Conservation (phyloP, 2,888 invertebrate genomes). For the Thereva nobilitata region DNA sequence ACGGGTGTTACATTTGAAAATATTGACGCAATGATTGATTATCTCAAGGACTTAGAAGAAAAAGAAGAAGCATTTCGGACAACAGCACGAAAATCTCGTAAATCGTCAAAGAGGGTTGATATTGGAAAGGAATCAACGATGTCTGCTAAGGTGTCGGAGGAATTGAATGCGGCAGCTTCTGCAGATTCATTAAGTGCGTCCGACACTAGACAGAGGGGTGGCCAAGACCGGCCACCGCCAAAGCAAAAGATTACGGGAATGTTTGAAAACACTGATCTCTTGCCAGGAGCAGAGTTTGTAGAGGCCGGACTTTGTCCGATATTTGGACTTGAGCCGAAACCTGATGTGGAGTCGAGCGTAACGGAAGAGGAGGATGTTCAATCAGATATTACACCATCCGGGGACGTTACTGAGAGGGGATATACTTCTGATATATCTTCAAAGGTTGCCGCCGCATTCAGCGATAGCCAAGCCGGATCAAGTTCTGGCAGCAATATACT, state of each 20-base stretch:
- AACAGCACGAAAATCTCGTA: too few relatives aligned
- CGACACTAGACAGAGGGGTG: too few relatives aligned
- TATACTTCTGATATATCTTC: conserved; percentile 37
- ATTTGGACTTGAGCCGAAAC: not conserved
- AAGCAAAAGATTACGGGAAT: too few relatives aligned
- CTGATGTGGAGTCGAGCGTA: not conserved
- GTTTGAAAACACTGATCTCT: too few relatives aligned
- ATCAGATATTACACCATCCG: conserved; percentile 7
- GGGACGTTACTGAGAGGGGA: conserved; percentile 15
- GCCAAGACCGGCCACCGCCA: too few relatives aligned
- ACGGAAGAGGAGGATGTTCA: not conserved
- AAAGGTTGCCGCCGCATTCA: not conserved
- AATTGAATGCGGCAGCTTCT: too few relatives aligned
- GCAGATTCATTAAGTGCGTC: too few relatives aligned
- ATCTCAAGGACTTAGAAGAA: conserved; percentile 26
- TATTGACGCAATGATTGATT: conserved; percentile 41
- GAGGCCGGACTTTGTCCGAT: not conserved
- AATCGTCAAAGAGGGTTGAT: too few relatives aligned
- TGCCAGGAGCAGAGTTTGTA: too few relatives aligned
- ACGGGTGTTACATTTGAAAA: conserved; percentile 37
- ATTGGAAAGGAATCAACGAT: too few relatives aligned
- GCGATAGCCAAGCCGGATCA: not conserved
- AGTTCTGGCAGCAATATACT: too few relatives aligned
- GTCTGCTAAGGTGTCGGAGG: too few relatives aligned
- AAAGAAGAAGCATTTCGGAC: not conserved